Evolutionary conservation across 2,888 invertebrate species (phyloP).

Genomic region (Helleia helle): DNA sequence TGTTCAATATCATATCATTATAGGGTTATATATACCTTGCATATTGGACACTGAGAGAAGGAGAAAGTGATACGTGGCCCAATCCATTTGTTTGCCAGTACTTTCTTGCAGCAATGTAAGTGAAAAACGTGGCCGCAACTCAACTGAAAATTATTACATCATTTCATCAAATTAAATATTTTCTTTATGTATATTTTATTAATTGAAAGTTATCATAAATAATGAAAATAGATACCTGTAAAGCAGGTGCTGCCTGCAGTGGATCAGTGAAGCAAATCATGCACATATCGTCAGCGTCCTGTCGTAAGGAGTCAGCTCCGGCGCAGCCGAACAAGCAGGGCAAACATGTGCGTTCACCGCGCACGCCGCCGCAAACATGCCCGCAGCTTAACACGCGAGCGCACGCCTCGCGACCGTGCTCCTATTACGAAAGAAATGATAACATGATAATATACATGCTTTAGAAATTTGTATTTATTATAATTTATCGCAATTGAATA

Average conservation of each 20-base stretch:
- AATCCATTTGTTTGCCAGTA: constrained; percentile 90
- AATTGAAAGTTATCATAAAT: too few relatives aligned
- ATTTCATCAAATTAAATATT: background rate
- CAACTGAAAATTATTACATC: constrained; percentile 67
- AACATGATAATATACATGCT: too few relatives aligned
- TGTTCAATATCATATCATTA: too few relatives aligned
- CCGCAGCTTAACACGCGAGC: constrained; percentile 88
- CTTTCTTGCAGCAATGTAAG: constrained; percentile 89
- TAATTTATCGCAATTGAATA: too few relatives aligned
- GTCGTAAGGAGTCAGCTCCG: constrained; percentile 87
- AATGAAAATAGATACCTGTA: constrained; percentile 76
- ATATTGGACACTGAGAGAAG: constrained; percentile 96
- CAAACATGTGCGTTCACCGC: constrained; percentile 86
- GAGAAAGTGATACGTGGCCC: constrained; percentile 97
- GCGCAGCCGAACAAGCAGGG: constrained; percentile 93
- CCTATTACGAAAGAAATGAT: too few relatives aligned
- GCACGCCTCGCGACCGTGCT: constrained; percentile 87
- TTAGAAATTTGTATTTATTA: too few relatives aligned
- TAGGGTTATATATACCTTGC: constrained; percentile 81
- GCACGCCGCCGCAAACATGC: constrained; percentile 95
- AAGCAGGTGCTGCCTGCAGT: constrained; percentile 93
- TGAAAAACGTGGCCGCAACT: constrained; percentile 98
- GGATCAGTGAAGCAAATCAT: constrained; percentile 99
- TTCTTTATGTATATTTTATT: too few relatives aligned
- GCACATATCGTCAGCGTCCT: constrained; percentile 99